Evolutionary conservation across 2,113 vertebrate species (phyloP), one percentile per base, ranked within the genome.

Genomic region (Orycteropus afer): DNA sequence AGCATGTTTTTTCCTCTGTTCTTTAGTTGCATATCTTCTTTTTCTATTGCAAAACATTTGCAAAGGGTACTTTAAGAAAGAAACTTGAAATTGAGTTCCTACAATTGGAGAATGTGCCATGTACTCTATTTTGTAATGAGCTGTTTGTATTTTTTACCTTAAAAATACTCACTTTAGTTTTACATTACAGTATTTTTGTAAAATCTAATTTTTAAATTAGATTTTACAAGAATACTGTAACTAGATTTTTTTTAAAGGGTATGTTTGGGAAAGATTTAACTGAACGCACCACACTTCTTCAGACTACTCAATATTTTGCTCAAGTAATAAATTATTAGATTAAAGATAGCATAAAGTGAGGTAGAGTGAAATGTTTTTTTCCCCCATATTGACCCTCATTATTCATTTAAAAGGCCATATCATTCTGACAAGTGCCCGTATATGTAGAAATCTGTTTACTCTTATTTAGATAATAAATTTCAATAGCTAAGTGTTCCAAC

Each of bases 41-140:
- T 90, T 96, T 84, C 76, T 97, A 23, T 79, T 96, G 45, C 18
- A 96, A 96, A 71, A 59, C 76, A 89, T 97, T 79, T 89, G 65
- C n/a, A 61, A 88, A 96, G 90, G 12, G 22, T 92, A 71, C 7
- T 77, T 95, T 61, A 89, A 74, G 32, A 93, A 77, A 94, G 93
- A 97, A 96, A 90, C 25, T 11, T 96, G 59, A 80, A 95, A 86
- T 91, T 53, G 27, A 92, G 91, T 45, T 84, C 12, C 49, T 96
- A 32, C 18, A 37, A 2, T 92, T 90, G 82, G 57, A 88, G 71
- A 96, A 88, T 89, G 0, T 90, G 96, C 29, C 67, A 61, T 82
- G 51, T 94, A 85, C 57, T 34, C 34, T 27, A 7, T 82, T 71
- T 71, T 78, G 13, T 57, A 94, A 57, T 86, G 34, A 92, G 51